These are phyloP conservation scores for Drosophila histrio DNA, from an alignment of 2,888 invertebrate genomes.

Conservation along the genomic window DNA sequence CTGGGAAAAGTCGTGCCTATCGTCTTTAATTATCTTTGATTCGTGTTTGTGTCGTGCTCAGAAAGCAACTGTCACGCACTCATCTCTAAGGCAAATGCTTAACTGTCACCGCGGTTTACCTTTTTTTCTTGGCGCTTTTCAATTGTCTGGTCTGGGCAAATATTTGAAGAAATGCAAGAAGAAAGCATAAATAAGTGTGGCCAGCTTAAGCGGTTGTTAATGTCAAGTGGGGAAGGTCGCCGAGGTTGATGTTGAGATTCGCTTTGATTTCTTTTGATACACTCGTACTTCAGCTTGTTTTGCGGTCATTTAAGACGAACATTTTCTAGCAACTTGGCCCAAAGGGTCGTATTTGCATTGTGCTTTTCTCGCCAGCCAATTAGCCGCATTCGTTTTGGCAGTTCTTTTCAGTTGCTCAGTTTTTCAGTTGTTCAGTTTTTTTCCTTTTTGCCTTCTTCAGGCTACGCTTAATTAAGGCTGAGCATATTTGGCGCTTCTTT, in stretches of 20 bases:
- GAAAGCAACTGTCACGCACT: background rate
- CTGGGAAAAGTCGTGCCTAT: background rate
- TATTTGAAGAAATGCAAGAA: slow-evolving; percentile 72
- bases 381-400: slow-evolving; percentile 45
- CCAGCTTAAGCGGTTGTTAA: slow-evolving; percentile 57
- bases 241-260: slow-evolving; percentile 6
- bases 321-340: slow-evolving; percentile 28
- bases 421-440: background rate
- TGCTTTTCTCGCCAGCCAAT: slow-evolving; percentile 66
- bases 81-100: slow-evolving; percentile 15
- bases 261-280: slow-evolving; percentile 57
- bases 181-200: slow-evolving; percentile 63
- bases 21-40: no score
- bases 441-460: slow-evolving; percentile 18
- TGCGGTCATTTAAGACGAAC: slow-evolving; percentile 60
- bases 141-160: slow-evolving; percentile 65
- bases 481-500: slow-evolving; percentile 39
- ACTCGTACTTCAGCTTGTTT: slow-evolving; percentile 22
- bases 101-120: slow-evolving; percentile 32
- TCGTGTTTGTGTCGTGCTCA: background rate
- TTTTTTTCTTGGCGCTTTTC: slow-evolving; percentile 39
- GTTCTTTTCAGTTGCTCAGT: no score
- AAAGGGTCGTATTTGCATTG: slow-evolving; percentile 34
- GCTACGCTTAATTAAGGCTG: slow-evolving; percentile 66
- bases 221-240: slow-evolving; percentile 69